Percentiles rank a stretch among this genome's conserved stretches.
These are phyloP conservation scores for Labeo rohita DNA, from an alignment of 2,113 vertebrate species.

Conservation along the genomic window DNA sequence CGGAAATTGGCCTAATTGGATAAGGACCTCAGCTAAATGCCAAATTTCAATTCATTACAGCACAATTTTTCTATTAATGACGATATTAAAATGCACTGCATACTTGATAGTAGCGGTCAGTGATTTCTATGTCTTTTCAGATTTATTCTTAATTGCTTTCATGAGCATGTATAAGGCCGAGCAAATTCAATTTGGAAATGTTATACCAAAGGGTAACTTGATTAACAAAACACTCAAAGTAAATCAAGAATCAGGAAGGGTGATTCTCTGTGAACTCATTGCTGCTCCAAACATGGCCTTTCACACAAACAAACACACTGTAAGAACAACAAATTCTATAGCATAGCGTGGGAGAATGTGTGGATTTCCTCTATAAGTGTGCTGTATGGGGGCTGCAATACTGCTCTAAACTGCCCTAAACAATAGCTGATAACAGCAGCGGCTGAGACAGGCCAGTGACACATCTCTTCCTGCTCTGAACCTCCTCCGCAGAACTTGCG, in stretches of 20 bases:
- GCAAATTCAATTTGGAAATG: conserved; percentile 29
- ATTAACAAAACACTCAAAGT: conserved; percentile 42
- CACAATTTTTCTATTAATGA: conserved; percentile 38
- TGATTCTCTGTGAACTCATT: conserved; percentile 38
- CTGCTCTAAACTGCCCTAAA: neutral
- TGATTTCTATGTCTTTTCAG: conserved; percentile 39
- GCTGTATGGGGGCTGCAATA: neutral
- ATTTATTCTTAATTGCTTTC: conserved; percentile 42
- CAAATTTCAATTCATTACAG: conserved; percentile 46
- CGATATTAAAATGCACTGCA: conserved; percentile 26
- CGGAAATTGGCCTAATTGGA: conserved; percentile 46
- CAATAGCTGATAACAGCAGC: conserved; percentile 6
- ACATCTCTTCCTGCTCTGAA: conserved; percentile 15
- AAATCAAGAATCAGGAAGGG: conserved; percentile 30
- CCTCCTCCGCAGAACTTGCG: conserved; percentile 5
- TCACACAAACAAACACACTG: neutral
- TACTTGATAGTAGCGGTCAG: conserved; percentile 24
- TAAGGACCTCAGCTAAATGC: conserved; percentile 44
- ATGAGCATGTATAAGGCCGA: neutral
- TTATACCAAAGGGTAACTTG: conserved; percentile 42
- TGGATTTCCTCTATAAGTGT: conserved; percentile 36
- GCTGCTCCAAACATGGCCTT: neutral
- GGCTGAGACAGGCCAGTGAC: conserved; percentile 30
- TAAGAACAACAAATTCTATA: neutral
- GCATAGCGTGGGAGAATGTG: neutral